A percentile compares a stretch with the other conserved stretches of the same genome.
Evolutionary conservation across 2,888 invertebrate genomes (phyloP).

Genomic region (Polymixis flavicincta): DNA sequence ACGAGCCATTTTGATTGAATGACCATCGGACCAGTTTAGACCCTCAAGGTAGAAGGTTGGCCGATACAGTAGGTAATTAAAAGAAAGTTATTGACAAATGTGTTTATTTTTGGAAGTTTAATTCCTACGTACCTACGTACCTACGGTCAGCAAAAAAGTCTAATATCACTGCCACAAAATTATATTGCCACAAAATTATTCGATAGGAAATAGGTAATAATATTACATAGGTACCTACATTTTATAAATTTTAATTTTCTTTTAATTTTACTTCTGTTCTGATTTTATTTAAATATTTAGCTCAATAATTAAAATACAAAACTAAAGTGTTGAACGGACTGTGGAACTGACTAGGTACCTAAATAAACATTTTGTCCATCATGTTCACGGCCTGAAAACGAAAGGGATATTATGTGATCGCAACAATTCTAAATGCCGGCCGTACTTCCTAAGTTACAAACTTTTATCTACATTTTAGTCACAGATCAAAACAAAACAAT

Average conservation of each 20-base stretch:
- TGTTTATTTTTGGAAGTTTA: background rate
- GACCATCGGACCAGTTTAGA: background rate
- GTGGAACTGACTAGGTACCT: background rate
- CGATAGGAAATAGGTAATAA: background rate
- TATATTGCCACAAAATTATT: background rate
- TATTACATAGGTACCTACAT: background rate
- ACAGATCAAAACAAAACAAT: conserved; percentile 66
- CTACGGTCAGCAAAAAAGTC: background rate
- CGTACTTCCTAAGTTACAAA: conserved; percentile 47
- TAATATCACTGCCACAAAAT: too few relatives aligned
- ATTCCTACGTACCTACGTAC: too few relatives aligned
- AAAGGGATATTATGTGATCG: conserved; percentile 55
- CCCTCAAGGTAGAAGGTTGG: background rate
- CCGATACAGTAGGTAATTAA: background rate
- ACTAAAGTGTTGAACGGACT: background rate
- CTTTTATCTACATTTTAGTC: conserved; percentile 62
- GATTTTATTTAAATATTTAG: background rate
- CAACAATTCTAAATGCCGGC: conserved; percentile 35
- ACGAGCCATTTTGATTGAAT: conserved; percentile 2
- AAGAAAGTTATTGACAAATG: too few relatives aligned
- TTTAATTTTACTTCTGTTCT: background rate
- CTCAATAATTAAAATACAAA: background rate
- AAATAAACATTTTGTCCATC: background rate
- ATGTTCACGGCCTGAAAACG: conserved; percentile 22
- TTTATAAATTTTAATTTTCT: background rate